Base-by-base conservation (phyloP, 2,888 invertebrate species). In the Saturnia pavonia region DNA sequence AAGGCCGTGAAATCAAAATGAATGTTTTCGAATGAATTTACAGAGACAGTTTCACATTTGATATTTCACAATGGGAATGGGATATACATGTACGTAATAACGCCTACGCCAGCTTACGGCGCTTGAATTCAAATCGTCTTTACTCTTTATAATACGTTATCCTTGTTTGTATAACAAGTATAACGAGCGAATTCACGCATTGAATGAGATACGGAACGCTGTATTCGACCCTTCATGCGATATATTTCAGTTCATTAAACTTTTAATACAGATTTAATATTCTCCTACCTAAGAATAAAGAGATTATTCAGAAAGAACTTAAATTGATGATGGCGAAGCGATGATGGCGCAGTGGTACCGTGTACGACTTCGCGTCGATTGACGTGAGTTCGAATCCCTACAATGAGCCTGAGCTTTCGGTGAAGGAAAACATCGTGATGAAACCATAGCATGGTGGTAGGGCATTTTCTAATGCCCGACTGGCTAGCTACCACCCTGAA, bases 151-250 rank as follows among this genome's bases (percentile, higher is more conserved):
- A 80, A 84, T 82, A 79, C 80, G 77, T 82, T 83, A 83, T 80
- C 80, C 82, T 83, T 81, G 80, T 85, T 82, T 80, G 80, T 79
- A 78, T 80, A 80, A 80, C 83, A 86, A 85, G 79, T 82, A 76
- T 78, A 81, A 82, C 78, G 77, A 82, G 80, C 77, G 77, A 79
- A 82, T 82, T 78, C 80, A 84, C 78, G 78, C 77, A 76, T 78
- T 77, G 77, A 78, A 79, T 78, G 74, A 72, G 74, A 78, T 72
- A 75, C 75, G 74, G 76, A 70, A 72, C 73, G 74, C 69, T 68
- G 65, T 67, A 48, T 70, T 51, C 57, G 70, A 75, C 74, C 72
- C 72, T 75, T 63, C 72, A 75, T 75, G 76, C 76, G 72, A 74
- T 74, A 73, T 78, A 74, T 76, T 65, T n/a, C 7, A 40, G 19